Conservation (phyloP, 1,140 invertebrate genomes). For the Listronotus oregonensis region DNA sequence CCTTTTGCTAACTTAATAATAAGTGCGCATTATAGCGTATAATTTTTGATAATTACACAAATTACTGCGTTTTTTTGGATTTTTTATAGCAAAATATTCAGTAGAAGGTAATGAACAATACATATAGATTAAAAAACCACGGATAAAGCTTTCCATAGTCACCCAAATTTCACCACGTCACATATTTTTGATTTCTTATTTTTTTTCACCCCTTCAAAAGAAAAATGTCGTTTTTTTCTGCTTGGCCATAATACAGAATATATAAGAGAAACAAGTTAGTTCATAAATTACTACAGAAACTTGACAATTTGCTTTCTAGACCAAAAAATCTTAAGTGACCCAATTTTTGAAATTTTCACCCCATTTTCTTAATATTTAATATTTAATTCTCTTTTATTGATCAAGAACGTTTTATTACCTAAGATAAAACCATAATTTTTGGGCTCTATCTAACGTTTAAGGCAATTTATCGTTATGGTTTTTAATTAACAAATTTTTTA, state of each 20-base stretch:
- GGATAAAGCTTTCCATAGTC: no score
- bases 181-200: not conserved
- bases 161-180: slow-evolving; percentile 1
- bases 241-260: not conserved
- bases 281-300: not conserved
- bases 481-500: no score
- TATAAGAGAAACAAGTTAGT: not conserved
- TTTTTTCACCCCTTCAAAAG: not conserved
- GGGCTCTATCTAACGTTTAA: no score
- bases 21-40: slow-evolving; percentile 6
- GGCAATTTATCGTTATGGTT: no score
- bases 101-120: no score
- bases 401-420: no score
- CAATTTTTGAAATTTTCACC: not conserved
- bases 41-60: slow-evolving; percentile 7
- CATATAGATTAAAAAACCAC: no score
- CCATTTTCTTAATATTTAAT: not conserved
- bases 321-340: not conserved
- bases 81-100: no score
- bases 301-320: not conserved
- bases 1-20: slow-evolving; percentile 24
- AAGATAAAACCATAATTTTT: no score
- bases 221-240: not conserved
- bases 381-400: no score
- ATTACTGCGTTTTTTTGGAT: not conserved